Evolutionary conservation across 2,113 vertebrate genomes (phyloP), one percentile per base, ranked within the genome.

Genomic region (Mirounga angustirostris): DNA sequence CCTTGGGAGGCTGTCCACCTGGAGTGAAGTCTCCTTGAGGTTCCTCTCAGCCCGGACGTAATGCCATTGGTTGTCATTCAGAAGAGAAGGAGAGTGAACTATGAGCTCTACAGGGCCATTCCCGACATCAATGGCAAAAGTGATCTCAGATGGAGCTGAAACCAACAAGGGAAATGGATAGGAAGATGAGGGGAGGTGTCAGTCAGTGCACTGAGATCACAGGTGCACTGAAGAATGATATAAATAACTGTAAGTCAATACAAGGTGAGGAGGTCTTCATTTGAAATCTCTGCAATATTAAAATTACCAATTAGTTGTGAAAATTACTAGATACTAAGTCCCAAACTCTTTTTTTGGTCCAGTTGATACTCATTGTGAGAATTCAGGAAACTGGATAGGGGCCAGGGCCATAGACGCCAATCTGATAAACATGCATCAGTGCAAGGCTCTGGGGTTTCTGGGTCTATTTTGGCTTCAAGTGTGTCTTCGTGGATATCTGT

Each of bases 41-140:
- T 99, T 99, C 50, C 99, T 99, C 98, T 99, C 99, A 0, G 99
- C 99, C 96, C 96, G 98, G 40, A 99, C 83, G 0, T 99, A 99
- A 98, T 99, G 99, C 99, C 99, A 99, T 95, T 99, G 99, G 74
- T 99, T 99, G 98, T 99, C 99, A 86, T 99, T 99, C 98, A 99
- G 98, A 11, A 99, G 97, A 22, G 98, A 97, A 56, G 99, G 99
- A 94, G 99, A 99, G 92, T 99, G 99, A 7, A 99, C 99, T 0
- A 98, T 98, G 67, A 99, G 98, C 69, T 99, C 98, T 24, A 98
- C 96, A 7, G 99, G 99, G n/a, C 99, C 99, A 16, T 99, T 99
- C 18, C 99, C 99, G 6, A 99, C 99, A 26, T 99, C 99, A 80
- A 99, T 99, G 61, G 99, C 99, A 98, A 99, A 99, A 2, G 99